These are phyloP conservation scores for Remorina albescens DNA, from an alignment of 2,797 vertebrate genomes.

Conservation along the genomic window DNA sequence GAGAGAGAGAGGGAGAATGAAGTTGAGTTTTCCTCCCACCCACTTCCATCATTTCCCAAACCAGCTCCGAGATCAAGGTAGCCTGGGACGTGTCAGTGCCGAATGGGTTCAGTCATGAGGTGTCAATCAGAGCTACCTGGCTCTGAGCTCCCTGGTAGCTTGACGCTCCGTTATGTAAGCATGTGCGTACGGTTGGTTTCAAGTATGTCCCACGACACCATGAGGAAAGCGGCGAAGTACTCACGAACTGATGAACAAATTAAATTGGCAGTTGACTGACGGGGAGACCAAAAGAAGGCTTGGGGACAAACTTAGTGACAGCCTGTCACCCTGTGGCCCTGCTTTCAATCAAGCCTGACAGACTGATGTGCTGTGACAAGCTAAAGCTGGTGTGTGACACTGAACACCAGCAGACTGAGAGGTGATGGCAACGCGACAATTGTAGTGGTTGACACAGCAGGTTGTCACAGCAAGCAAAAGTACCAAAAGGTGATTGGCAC, in stretches of 20 bases:
- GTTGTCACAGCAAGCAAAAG: conserved; percentile 77
- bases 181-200: conserved; percentile 31
- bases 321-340: too few species aligned
- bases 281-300: conserved; percentile 52
- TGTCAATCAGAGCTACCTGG: conserved; percentile 73
- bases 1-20: conserved; percentile 43
- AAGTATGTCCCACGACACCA: conserved; percentile 38
- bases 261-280: conserved; percentile 62
- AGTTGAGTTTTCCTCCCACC: conserved; percentile 44
- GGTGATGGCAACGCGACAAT: conserved; percentile 40
- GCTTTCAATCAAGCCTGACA: too few species aligned
- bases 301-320: conserved; percentile 64
- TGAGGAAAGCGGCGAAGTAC: conserved; percentile 37
- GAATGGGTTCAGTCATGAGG: conserved; percentile 79
- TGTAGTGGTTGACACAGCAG: conserved; percentile 76
- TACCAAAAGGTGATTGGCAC: conserved; percentile 74
- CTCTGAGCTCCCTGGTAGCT: conserved; percentile 47
- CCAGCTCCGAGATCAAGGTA: conserved; percentile 68
- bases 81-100: conserved; percentile 67
- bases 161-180: conserved; percentile 31
- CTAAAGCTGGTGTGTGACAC: conserved; percentile 75
- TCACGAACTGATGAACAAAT: conserved; percentile 63
- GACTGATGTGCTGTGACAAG: conserved; percentile 75
- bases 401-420: conserved; percentile 60
- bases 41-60: conserved; percentile 63